Evolutionary conservation across 2,797 vertebrate genomes (phyloP), one percentile per base, ranked within the genome.

Genomic region (Eutrigla gurnardus): DNA sequence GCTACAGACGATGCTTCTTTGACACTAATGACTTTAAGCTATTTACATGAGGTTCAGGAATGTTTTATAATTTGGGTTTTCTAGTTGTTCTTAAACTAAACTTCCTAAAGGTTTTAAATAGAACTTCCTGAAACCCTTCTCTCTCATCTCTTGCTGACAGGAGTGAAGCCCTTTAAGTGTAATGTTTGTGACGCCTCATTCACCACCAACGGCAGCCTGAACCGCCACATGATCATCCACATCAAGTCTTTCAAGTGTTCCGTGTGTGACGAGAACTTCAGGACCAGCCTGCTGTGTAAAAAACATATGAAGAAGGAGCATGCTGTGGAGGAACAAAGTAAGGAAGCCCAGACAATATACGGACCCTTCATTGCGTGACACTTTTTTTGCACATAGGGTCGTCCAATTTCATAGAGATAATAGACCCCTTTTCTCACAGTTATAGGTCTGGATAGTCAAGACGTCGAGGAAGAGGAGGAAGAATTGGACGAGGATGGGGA

Each of bases 201-300:
- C 91, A 99, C 98, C 79, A 99, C 98, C 81, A 99, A 99, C 17
- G 97, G 98, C 77, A 99, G 98, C 91, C 95, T 99, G 91, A 99
- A 97, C 61, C 95, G 98, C 59, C 98, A 99, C 94, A 97, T 96
- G 96, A 95, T 97, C 69, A 97, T 97, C 65, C 98, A 99, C 86
- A 92, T 95, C 82, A 98, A 97, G 91, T 96, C 97, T n/a, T 97
- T 96, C 90, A 98, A 97, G 87, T 99, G 98, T 85, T 93, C 94
- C 0, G 92, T 97, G 89, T 99, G 98, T 58, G 95, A 96, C 15
- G 97, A 99, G 82, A 97, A 92, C 88, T 99, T 99, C 94, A 95
- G 97, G 78, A 98, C 96, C 66, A 95, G 93, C 33, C 93, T 96
- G 88, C 95, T 98, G 83, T 98, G 95, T 86, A 97, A 96, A 87